Conservation (phyloP, 2,113 vertebrate species). For the Bos indicus region DNA sequence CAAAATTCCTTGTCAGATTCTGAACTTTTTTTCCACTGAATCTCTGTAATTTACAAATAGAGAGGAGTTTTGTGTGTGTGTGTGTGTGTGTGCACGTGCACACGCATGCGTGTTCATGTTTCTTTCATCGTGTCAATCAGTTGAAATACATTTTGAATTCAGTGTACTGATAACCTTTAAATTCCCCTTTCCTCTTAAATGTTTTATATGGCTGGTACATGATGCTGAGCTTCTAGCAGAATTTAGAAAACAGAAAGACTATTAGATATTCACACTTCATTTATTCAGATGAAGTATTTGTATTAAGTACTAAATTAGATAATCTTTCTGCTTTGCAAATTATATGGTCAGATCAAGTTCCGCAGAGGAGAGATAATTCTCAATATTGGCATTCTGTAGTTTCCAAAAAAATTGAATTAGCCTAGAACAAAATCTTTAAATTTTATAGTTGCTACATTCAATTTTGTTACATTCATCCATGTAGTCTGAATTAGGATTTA, state of each 20-base stretch:
- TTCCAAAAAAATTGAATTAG: background rate
- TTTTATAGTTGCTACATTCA: background rate
- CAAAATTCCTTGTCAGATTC: background rate
- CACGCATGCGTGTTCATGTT: background rate
- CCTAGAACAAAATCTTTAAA: constrained; percentile 9
- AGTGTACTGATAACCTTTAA: background rate
- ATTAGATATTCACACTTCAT: background rate
- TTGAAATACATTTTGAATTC: background rate
- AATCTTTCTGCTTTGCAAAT: background rate
- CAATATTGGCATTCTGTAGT: background rate
- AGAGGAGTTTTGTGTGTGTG: background rate
- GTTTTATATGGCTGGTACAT: background rate
- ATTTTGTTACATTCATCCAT: background rate
- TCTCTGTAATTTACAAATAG: background rate
- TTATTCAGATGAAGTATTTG: background rate
- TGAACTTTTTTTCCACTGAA: background rate
- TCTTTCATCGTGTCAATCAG: background rate
- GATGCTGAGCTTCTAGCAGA: background rate
- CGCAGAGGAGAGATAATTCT: background rate
- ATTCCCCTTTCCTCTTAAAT: background rate
- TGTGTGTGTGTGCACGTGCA: accelerated
- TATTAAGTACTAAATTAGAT: constrained; percentile 18
- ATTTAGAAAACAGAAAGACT: constrained; percentile 4
- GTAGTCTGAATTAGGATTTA: background rate
- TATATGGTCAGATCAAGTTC: background rate